These are phyloP conservation scores for Gerris lacustris DNA, from an alignment of 2,888 invertebrate genomes.

Conservation along the genomic window DNA sequence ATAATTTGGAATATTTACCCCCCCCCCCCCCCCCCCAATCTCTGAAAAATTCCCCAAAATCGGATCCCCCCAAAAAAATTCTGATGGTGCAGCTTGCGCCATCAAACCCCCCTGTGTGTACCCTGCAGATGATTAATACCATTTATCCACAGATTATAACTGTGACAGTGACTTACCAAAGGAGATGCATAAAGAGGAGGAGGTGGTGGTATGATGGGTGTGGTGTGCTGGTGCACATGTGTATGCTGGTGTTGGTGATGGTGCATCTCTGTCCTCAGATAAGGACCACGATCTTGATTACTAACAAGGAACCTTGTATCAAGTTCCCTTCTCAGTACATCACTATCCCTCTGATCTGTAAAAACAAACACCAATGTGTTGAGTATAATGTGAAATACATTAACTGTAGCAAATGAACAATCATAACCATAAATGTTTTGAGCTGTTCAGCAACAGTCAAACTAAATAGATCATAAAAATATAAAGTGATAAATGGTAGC, in stretches of 20 bases:
- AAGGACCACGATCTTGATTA: slow-evolving; percentile 53
- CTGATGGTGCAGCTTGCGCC: too few species aligned
- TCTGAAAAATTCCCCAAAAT: too few species aligned
- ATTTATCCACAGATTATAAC: too few species aligned
- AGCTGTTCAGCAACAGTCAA: too few species aligned
- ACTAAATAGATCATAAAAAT: too few species aligned
- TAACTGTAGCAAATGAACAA: not conserved
- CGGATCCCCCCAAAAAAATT: too few species aligned
- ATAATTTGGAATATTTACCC: too few species aligned
- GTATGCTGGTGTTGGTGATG: slow-evolving; percentile 78
- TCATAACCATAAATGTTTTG: too few species aligned
- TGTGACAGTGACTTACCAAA: slow-evolving; percentile 43
- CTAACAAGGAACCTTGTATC: slow-evolving; percentile 83
- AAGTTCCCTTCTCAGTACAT: slow-evolving; percentile 74
- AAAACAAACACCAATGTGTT: slow-evolving; percentile 31
- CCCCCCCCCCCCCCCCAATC: too few species aligned
- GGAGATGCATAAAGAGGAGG: slow-evolving; percentile 51
- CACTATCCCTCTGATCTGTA: slow-evolving; percentile 53
- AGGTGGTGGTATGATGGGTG: slow-evolving; percentile 47
- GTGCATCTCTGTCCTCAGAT: slow-evolving; percentile 73
- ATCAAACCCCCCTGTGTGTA: too few species aligned
- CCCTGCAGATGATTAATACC: too few species aligned
- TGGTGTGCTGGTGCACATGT: slow-evolving; percentile 68
- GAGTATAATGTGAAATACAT: not conserved
- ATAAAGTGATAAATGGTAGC: too few species aligned